Evolutionary conservation across 2,797 vertebrate genomes (phyloP).

Genomic region (Meda fulgida): DNA sequence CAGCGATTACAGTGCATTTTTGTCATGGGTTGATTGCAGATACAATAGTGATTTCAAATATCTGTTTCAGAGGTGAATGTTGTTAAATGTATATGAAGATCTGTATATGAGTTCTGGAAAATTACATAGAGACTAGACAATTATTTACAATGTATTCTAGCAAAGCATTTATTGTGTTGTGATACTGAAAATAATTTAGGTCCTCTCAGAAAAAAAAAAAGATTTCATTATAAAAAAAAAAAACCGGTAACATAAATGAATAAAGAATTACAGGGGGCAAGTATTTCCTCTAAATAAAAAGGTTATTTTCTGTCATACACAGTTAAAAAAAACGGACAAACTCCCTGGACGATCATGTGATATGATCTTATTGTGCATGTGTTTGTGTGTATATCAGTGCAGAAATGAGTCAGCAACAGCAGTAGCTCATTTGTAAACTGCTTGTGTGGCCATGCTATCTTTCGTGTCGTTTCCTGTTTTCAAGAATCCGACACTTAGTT

Average conservation of each 20-base stretch:
- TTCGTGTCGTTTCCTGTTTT: constrained; percentile 57
- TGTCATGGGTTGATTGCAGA: too few species aligned
- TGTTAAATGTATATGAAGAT: not conserved
- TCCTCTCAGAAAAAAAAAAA: not conserved
- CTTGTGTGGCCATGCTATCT: constrained; percentile 48
- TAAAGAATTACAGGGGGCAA: not conserved
- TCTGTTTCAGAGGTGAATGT: not conserved
- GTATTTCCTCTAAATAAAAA: not conserved
- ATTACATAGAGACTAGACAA: not conserved
- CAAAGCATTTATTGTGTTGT: not conserved
- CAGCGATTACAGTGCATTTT: not conserved
- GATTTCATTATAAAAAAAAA: not conserved
- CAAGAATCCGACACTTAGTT: constrained; percentile 51
- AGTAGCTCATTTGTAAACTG: constrained; percentile 38
- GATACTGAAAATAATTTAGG: too few species aligned
- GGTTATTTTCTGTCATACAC: not conserved
- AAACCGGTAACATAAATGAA: not conserved
- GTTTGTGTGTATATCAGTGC: constrained; percentile 19
- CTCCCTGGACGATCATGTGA: not conserved
- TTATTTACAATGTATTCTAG: not conserved
- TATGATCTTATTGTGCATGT: not conserved
- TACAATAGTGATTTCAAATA: not conserved
- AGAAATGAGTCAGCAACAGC: constrained; percentile 47
- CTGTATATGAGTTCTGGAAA: not conserved
- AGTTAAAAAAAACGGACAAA: not conserved